Percentiles rank a stretch among this genome's conserved stretches.
Evolutionary conservation across 2,888 invertebrate genomes (phyloP).

Genomic region (Tiliacea aurago): DNA sequence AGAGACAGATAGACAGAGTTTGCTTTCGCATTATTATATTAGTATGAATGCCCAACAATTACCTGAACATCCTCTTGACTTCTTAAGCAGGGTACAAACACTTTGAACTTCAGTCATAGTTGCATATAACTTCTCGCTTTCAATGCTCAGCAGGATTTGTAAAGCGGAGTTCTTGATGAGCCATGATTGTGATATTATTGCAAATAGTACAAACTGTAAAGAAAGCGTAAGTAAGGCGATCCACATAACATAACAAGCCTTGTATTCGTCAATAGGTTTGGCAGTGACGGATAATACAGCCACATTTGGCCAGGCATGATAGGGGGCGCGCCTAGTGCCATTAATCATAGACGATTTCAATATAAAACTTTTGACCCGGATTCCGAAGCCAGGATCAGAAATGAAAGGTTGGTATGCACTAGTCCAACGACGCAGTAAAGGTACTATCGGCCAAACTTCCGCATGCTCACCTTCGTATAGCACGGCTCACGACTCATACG

Average conservation of each 20-base stretch:
- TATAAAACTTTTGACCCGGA: not conserved
- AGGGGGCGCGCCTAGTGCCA: not conserved
- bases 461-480: too few relatives aligned
- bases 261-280: not conserved
- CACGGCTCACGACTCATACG: too few relatives aligned
- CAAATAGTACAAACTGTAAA: conserved; percentile 10
- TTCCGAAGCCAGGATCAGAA: too few relatives aligned
- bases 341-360: not conserved
- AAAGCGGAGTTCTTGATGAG: conserved; percentile 22
- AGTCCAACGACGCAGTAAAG: not conserved
- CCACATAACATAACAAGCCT: not conserved
- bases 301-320: not conserved
- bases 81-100: conserved; percentile 12
- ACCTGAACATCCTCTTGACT: conserved; percentile 29
- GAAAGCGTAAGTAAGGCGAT: not conserved
- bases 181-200: conserved; percentile 29
- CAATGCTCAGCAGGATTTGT: conserved; percentile 17
- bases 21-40: not conserved
- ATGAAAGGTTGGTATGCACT: not conserved
- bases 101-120: conserved; percentile 19
- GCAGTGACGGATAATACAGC: not conserved
- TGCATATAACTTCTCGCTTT: conserved; percentile 35
- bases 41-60: not conserved
- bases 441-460: too few relatives aligned
- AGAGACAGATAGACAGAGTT: not conserved